phyloP scores from a whole-genome alignment of 1,140 invertebrate species.

The Drosophila quadrilineata region DNA sequence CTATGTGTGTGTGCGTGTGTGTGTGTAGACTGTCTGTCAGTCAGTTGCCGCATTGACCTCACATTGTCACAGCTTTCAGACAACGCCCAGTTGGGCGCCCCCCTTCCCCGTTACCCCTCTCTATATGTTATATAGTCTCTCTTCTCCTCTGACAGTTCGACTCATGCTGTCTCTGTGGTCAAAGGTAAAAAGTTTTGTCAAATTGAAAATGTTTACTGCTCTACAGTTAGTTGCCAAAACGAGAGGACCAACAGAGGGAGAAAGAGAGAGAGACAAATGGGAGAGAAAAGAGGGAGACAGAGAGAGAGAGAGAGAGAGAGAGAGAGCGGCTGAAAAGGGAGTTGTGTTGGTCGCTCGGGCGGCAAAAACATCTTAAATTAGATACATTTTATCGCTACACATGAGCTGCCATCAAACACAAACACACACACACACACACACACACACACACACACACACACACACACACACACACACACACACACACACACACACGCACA shows the following conservation, averaged over 20 bases:
- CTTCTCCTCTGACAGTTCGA: too few relatives aligned
- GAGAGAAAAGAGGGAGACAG: not conserved
- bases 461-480: not conserved
- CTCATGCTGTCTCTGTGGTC: constrained; percentile 51
- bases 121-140: too few relatives aligned
- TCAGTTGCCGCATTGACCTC: constrained; percentile 70
- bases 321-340: not conserved
- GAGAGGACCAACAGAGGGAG: too few relatives aligned
- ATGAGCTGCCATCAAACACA: constrained; percentile 37
- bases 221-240: constrained; percentile 44
- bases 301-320: not conserved
- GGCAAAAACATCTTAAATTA: constrained; percentile 77
- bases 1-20: constrained; percentile 8
- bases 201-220: constrained; percentile 79
- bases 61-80: constrained; percentile 55
- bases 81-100: constrained; percentile 8
- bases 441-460: constrained; percentile 2
- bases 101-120: not conserved
- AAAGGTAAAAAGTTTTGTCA: constrained; percentile 79
- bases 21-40: constrained; percentile 49
- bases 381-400: constrained; percentile 77
- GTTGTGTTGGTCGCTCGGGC: constrained; percentile 47
- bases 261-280: not conserved
- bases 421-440: constrained; percentile 3
- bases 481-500: constrained; percentile 2